Evolutionary conservation across 2,113 vertebrate species (phyloP).

Genomic region (Pangasianodon hypophthalmus): DNA sequence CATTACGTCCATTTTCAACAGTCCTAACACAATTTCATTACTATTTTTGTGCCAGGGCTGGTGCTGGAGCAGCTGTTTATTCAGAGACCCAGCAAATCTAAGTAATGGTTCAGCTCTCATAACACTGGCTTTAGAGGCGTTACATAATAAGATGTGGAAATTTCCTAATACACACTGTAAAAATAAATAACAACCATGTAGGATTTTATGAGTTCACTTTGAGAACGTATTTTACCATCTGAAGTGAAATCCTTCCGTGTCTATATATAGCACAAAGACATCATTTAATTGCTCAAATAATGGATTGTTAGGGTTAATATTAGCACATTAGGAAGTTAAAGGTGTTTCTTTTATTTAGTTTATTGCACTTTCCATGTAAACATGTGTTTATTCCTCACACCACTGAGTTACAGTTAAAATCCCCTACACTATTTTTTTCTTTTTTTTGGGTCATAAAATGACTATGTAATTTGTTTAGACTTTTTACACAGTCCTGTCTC

Average conservation of each 20-base stretch:
- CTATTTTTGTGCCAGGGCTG: background rate
- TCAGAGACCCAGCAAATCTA: background rate
- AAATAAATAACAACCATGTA: background rate
- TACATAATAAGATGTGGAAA: background rate
- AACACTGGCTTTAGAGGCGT: background rate
- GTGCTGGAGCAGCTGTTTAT: background rate
- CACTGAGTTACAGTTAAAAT: background rate
- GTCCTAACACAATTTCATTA: background rate
- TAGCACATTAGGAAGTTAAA: background rate
- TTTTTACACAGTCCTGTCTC: background rate
- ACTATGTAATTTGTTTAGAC: background rate
- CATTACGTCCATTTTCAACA: background rate
- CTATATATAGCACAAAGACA: background rate
- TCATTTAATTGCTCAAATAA: background rate
- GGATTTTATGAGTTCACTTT: background rate
- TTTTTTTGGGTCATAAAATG: too few relatives aligned
- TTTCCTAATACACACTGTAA: background rate
- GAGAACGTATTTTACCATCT: background rate
- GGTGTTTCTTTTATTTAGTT: background rate
- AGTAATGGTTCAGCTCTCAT: background rate
- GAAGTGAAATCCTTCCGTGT: background rate
- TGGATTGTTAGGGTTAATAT: background rate
- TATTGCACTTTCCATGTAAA: background rate
- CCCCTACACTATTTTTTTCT: background rate
- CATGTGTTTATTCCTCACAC: background rate